Evolutionary conservation across 2,888 invertebrate species (phyloP), one percentile per base, ranked within the genome.

Genomic region (Temnothorax ravouxi): DNA sequence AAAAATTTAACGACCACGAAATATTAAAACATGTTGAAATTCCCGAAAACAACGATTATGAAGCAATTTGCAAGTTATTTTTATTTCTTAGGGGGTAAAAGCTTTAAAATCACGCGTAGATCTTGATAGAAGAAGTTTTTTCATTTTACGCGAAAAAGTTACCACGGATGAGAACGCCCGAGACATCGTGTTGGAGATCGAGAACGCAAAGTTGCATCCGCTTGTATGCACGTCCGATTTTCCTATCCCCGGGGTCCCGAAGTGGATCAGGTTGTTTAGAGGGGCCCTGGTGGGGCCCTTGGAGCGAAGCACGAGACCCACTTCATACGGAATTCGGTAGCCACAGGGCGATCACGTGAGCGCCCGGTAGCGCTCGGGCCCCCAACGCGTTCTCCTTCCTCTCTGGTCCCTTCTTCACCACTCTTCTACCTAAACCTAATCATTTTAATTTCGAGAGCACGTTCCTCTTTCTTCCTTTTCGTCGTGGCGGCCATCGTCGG

Each of bases 261-360:
- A 75, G 67, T 64, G 71, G 74, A 83, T 86, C 81, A 74, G 84
- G 61, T 77, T 84, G 77, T 84, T 86, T 84, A 62, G 86, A 84
- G 29, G 44, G 54, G 15, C 62, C 44, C 44, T 64, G 47, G 25
- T 41, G 75, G 44, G 75, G 50, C 69, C 77, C 64, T 61, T 79
- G 13, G 79, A 64, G 80, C 52, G 75, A 72, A 83, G 80, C 86
- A 86, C 85, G 86, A 86, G 95, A 95, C 95, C 95, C 95, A 95
- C 96, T 96, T 96, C 96, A 95, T 95, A 92, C 92, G 93, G 93
- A 94, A 94, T 94, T 93, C 94, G 92, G 94, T 93, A 93, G 94
- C 94, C 92, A 91, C 89, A 87, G 92, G 92, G 91, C 91, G 89
- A 92, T 93, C 93, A 93, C 93, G 92, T 91, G 93, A 93, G 90